Evolutionary conservation across 1,140 invertebrate genomes (phyloP).

Genomic region (Drosophila santomea): DNA sequence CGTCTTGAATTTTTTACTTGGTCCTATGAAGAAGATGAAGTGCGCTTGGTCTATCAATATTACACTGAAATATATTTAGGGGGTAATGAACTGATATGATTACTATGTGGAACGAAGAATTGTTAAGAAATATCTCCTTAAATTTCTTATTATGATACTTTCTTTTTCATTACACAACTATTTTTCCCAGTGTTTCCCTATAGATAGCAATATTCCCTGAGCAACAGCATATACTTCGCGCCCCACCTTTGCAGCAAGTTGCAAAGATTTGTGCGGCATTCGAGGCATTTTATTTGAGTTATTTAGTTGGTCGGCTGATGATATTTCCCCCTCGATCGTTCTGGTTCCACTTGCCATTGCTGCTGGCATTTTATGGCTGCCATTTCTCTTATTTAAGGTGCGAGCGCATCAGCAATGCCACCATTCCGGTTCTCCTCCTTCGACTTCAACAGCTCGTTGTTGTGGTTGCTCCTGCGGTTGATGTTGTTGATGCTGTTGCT

Average conservation of each 20-base stretch:
- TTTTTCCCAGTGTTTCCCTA: conserved; percentile 5
- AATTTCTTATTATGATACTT: no score
- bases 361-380: conserved; percentile 42
- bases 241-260: conserved; percentile 48
- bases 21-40: conserved; percentile 72
- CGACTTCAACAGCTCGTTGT: conserved; percentile 1
- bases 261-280: conserved; percentile 75
- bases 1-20: conserved; percentile 40
- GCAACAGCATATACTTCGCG: conserved; percentile 22
- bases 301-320: conserved; percentile 68
- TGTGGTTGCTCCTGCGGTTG: conserved; percentile 7
- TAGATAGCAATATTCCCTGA: neutral
- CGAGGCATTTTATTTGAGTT: conserved; percentile 70
- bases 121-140: no score
- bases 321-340: conserved; percentile 35
- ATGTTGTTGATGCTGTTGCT: conserved; percentile 15
- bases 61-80: neutral
- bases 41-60: conserved; percentile 70
- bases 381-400: conserved; percentile 70
- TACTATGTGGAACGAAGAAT: no score
- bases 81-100: no score
- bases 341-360: conserved; percentile 24
- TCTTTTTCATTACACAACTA: neutral
- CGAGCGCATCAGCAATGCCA: conserved; percentile 44
- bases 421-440: neutral